These are phyloP conservation scores for Leucosticte australis DNA, from an alignment of 2,113 vertebrate genomes.

Conservation along the genomic window DNA sequence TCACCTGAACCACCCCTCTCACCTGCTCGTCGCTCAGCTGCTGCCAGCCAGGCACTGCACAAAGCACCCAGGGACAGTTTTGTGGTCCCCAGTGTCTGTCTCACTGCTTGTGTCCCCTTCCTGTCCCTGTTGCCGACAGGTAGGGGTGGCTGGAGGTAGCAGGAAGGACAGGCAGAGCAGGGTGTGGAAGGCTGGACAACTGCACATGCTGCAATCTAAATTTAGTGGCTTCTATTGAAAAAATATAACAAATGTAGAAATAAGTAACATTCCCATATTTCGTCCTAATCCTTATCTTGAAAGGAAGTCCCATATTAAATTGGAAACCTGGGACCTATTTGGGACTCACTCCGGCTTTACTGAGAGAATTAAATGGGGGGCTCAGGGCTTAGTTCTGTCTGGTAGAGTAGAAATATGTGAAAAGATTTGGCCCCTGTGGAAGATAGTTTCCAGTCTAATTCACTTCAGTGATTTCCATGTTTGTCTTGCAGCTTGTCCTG, in stretches of 20 bases:
- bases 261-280: not conserved
- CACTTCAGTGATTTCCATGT: not conserved
- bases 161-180: not conserved
- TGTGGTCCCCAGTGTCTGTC: not conserved
- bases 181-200: not conserved
- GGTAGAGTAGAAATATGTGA: not conserved
- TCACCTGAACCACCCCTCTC: not conserved
- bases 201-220: not conserved
- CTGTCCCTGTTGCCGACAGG: not conserved
- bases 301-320: not conserved
- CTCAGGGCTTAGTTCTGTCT: not conserved
- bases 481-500: constrained; percentile 37
- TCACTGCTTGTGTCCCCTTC: not conserved
- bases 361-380: not conserved
- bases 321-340: not conserved
- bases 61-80: not conserved
- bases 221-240: not conserved
- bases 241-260: not conserved
- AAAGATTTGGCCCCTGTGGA: not conserved
- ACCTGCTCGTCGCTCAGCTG: rapidly evolving
- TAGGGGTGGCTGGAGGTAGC: not conserved
- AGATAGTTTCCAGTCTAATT: constrained; percentile 44
- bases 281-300: not conserved
- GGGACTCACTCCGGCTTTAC: not conserved
- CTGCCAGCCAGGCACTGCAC: not conserved